Base-by-base conservation (phyloP, 1,140 invertebrate genomes). In the Drosophila parabipectinata region DNA sequence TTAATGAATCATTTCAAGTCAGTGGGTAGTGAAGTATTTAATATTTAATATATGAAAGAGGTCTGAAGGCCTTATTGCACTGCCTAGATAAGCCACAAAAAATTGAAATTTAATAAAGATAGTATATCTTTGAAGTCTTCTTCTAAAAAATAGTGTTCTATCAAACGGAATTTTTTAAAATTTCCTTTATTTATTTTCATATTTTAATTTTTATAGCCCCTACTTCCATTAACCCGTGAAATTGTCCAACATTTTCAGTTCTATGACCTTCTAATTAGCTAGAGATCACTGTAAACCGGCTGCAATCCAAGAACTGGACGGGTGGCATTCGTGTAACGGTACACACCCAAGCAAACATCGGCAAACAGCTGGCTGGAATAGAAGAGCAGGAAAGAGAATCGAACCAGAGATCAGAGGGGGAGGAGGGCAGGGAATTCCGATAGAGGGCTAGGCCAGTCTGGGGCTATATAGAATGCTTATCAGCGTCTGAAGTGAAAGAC, bases 251-350 rank as follows among this genome's bases (percentile, higher is more conserved):
- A 37, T 4, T 37, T 37, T 4, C 41, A 15, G n/a, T 44, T 21
- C 21, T 14, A 18, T 3, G n/a, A 34, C 5, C 3, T 34, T 53
- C 34, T 41, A 12, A 15, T 18, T 52, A 34, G 2, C 18, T 21
- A 15, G 28, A 21, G 47, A n/a, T 34, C 34, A 73, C 50, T 58
- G 60, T 52, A 39, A 59, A 57, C 55, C 39, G 56, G 56, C 51
- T 50, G 48, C 50, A 52, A 26, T 52, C 30, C 2, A 64, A 57
- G 26, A 74, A 85, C 74, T 87, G 74, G 61, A 63, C 64, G 77
- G 61, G 60, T 60, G 59, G 66, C 69, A 81, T 78, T 75, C 52
- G 74, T 58, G 41, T 52, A 87, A 68, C 82, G 78, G 82, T 88
- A 81, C 28, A 53, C 64, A 51, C 34, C 10, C 44, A 61, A 24